Conservation (phyloP, 2,888 invertebrate genomes). For the Laothoe populi region DNA sequence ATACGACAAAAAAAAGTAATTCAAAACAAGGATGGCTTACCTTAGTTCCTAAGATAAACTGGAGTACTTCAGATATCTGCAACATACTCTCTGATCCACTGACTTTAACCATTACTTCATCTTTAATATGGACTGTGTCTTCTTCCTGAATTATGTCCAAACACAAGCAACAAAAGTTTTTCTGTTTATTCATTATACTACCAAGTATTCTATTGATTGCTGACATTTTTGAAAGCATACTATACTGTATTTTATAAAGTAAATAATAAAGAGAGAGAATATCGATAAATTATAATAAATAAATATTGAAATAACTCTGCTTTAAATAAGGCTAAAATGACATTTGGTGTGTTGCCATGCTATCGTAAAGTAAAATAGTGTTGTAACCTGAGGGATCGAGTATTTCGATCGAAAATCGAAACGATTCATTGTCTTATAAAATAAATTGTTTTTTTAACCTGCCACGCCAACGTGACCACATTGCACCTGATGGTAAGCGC, state of each 20-base stretch:
- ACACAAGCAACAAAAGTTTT: constrained; percentile 65
- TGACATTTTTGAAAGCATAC: constrained; percentile 38
- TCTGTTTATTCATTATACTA: constrained; percentile 52
- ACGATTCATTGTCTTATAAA: too few relatives aligned
- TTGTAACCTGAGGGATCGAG: too few relatives aligned
- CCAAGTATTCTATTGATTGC: constrained; percentile 46
- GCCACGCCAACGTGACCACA: too few relatives aligned
- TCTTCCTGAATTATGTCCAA: constrained; percentile 45
- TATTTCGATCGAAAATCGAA: too few relatives aligned
- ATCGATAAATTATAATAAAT: too few relatives aligned
- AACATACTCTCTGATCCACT: constrained; percentile 43
- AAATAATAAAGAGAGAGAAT: background rate
- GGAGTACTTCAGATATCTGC: constrained; percentile 55
- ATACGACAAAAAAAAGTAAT: constrained; percentile 13
- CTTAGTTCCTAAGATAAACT: constrained; percentile 52
- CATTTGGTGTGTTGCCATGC: too few relatives aligned
- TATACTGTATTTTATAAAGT: background rate
- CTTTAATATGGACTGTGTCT: constrained; percentile 47
- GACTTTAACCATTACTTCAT: constrained; percentile 53
- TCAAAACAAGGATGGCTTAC: constrained; percentile 49
- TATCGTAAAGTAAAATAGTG: too few relatives aligned
- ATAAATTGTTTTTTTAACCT: too few relatives aligned
- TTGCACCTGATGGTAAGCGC: too few relatives aligned
- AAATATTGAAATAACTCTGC: too few relatives aligned
- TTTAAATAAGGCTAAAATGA: too few relatives aligned